These are phyloP conservation scores for Ectemnius continuus DNA, from an alignment of 2,888 invertebrate species.

Conservation along the genomic window DNA sequence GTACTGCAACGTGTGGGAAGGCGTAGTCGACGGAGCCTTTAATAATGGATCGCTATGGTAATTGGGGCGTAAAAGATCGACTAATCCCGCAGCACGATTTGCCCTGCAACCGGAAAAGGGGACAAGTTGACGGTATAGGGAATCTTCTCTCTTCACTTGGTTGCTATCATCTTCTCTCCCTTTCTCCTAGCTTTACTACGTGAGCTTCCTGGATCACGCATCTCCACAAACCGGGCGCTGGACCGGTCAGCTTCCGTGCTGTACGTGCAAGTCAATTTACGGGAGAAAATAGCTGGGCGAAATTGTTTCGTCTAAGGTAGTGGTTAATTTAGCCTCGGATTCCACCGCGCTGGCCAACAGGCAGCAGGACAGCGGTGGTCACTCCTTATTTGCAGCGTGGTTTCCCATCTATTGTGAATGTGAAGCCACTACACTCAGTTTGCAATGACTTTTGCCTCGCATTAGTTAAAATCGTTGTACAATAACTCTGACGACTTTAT, in stretches of 20 bases:
- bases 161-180: neutral
- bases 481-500: too few species aligned
- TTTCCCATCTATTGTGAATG: too few species aligned
- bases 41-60: slow-evolving; percentile 69
- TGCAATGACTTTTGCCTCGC: too few species aligned
- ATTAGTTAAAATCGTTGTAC: too few species aligned
- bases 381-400: slow-evolving; percentile 41
- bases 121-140: slow-evolving; percentile 14
- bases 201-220: slow-evolving; percentile 24
- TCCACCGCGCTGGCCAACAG: slow-evolving; percentile 50
- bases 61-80: slow-evolving; percentile 71
- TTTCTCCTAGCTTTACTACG: slow-evolving; percentile 13
- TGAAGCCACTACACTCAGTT: slow-evolving; percentile 22
- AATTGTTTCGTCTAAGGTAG: slow-evolving; percentile 70
- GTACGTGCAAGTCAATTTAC: slow-evolving; percentile 67
- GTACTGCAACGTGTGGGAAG: too few species aligned
- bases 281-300: slow-evolving; percentile 64
- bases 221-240: slow-evolving; percentile 1
- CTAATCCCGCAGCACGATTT: slow-evolving; percentile 62
- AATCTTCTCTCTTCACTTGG: slow-evolving; percentile 12
- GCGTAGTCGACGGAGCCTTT: slow-evolving; percentile 33
- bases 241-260: slow-evolving; percentile 2
- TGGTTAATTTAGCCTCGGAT: slow-evolving; percentile 66
- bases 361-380: slow-evolving; percentile 45
- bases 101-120: slow-evolving; percentile 30